These are phyloP conservation scores for Argyra leucocephala DNA, from an alignment of 2,888 invertebrate genomes.

Conservation along the genomic window DNA sequence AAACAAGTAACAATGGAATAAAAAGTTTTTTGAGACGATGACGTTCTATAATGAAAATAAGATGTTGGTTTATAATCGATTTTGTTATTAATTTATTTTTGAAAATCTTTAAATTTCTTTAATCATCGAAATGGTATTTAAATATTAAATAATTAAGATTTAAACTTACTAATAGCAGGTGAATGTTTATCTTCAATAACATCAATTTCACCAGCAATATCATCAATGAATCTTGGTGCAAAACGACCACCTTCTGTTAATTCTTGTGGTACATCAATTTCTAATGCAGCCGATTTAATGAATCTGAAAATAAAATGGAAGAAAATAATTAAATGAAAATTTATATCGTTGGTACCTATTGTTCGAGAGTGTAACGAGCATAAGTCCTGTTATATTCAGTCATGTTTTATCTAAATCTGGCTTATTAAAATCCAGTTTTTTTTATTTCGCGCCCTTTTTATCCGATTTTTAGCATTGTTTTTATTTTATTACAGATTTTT, in stretches of 20 bases:
- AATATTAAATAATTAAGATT: neutral
- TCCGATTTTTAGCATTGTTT: too few species aligned
- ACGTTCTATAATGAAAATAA: constrained; percentile 50
- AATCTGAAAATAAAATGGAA: constrained; percentile 46
- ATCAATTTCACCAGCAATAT: constrained; percentile 74
- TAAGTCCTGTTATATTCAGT: too few species aligned
- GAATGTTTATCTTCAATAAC: constrained; percentile 74
- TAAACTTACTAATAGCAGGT: constrained; percentile 64
- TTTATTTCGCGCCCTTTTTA: too few species aligned
- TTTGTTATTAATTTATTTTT: neutral
- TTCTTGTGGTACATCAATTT: constrained; percentile 63
- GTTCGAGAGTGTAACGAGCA: too few species aligned
- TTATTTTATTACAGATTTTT: too few species aligned
- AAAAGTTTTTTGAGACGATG: constrained; percentile 72
- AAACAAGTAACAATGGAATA: constrained; percentile 68
- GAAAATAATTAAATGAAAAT: neutral
- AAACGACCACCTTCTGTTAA: constrained; percentile 66
- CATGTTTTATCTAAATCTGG: neutral
- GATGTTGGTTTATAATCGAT: constrained; percentile 8
- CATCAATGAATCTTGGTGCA: constrained; percentile 71
- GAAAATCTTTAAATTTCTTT: constrained; percentile 12
- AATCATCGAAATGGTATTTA: constrained; percentile 9
- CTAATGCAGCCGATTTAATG: constrained; percentile 66
- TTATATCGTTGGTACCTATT: neutral
- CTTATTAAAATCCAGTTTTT: too few species aligned